Evolutionary conservation across 2,797 vertebrate species (phyloP), one percentile per base, ranked within the genome.

Genomic region (Acanthurus tractus): DNA sequence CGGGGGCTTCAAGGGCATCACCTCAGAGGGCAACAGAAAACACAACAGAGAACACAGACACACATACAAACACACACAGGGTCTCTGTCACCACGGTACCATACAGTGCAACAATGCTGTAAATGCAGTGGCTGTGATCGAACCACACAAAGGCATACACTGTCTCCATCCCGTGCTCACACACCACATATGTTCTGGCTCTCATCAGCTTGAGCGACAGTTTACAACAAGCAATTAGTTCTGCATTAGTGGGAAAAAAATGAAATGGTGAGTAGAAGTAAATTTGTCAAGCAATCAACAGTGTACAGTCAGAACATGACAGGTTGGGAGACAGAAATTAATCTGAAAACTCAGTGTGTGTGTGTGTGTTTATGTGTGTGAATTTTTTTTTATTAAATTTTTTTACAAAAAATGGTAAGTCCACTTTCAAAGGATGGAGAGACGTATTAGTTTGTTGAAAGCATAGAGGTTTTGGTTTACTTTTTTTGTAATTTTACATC

Each of bases 141-240:
- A 61, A 13, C n/a, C 23, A 38, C 45, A 58, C 20, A 38, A 8
- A 45, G 1, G 1, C 22, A 56, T 34, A n/a, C 6, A 7, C 49
- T 13, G n/a, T 10, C 6, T 13, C 2, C 2, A 18, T 23, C n/a
- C 20, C 25, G 44, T 40, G 8, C 42, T 8, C 12, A 34, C 49
- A 40, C 62, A 67, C 34, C 23, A 20, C 36, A 52, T 11, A 45
- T 9, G 1, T 25, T 45, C 44, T 18, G 11, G 8, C 29, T 64
- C 54, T 74, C 69, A 62, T 67, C 68, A 72, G 58, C 29, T 38
- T 79, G 83, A 88, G n/a, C 81, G 80, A 76, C 83, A 78, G 64
- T 81, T 76, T 79, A 81, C 80, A 85, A 85, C 78, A 74, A 69
- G 72, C 75, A 81, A 79, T 83, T 85, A 88, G 82, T 70, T 76